A percentile compares a stretch with the other conserved stretches of the same genome.
Evolutionary conservation across 1,140 invertebrate genomes (phyloP).

Genomic region (Drosophila tani): DNA sequence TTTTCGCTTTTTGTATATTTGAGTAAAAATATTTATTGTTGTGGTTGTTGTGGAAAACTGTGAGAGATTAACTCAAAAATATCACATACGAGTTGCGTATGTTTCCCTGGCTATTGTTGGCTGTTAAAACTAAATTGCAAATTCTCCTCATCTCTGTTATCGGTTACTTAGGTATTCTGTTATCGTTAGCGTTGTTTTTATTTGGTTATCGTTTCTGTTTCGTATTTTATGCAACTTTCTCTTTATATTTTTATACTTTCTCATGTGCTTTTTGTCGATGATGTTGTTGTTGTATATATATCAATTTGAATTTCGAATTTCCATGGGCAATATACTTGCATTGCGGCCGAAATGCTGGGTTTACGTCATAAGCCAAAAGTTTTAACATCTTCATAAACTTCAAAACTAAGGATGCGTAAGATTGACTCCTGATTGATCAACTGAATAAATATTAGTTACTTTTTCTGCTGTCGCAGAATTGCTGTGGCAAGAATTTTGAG

Average conservation of each 20-base stretch:
- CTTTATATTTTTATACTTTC: slow-evolving; percentile 71
- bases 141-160: slow-evolving; percentile 39
- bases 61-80: slow-evolving; percentile 83
- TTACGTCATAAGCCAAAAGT: slow-evolving; percentile 78
- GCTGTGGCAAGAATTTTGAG: slow-evolving; percentile 39
- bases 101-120: slow-evolving; percentile 85
- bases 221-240: slow-evolving; percentile 67
- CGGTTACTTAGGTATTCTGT: slow-evolving; percentile 57
- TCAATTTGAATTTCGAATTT: slow-evolving; percentile 70
- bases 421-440: slow-evolving; percentile 50
- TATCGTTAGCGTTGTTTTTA: slow-evolving; percentile 54
- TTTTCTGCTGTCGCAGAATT: slow-evolving; percentile 35
- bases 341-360: slow-evolving; percentile 51
- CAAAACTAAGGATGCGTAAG: slow-evolving; percentile 69
- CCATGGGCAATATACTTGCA: slow-evolving; percentile 32
- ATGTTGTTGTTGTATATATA: slow-evolving; percentile 81
- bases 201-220: slow-evolving; percentile 44
- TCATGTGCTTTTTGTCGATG: slow-evolving; percentile 53
- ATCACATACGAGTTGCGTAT: slow-evolving; percentile 85
- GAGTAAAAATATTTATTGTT: slow-evolving; percentile 60
- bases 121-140: slow-evolving; percentile 82
- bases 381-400: slow-evolving; percentile 62
- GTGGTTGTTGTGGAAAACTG: slow-evolving; percentile 48
- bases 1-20: slow-evolving; percentile 70
- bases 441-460: slow-evolving; percentile 40